Conservation (phyloP, 2,797 vertebrate genomes). For the Myoxocephalus aenaeus region DNA sequence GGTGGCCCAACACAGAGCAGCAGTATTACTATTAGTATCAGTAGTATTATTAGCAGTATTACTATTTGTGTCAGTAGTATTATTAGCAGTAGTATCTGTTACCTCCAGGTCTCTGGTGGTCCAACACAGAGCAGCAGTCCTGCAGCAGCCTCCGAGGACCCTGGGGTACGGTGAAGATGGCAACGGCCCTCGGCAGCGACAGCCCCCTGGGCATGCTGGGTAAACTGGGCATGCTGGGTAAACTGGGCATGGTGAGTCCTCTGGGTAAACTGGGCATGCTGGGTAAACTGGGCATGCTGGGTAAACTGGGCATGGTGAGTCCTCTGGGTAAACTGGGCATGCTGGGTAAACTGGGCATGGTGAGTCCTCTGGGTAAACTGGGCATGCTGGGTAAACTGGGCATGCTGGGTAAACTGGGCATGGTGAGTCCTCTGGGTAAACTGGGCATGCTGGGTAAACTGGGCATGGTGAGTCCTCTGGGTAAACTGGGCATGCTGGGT, state of each 20-base stretch:
- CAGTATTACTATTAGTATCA: not conserved
- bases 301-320: no score
- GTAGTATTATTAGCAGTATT: no score
- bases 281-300: not conserved
- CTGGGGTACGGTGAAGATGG: conserved; percentile 43
- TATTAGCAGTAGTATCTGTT: not conserved
- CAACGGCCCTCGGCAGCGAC: conserved; percentile 28
- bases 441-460: no score
- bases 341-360: conserved; percentile 41
- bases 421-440: no score
- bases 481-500: no score
- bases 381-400: conserved; percentile 39
- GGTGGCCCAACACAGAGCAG: conserved; percentile 71
- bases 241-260: conserved; percentile 30
- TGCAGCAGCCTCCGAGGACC: conserved; percentile 64
- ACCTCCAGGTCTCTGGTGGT: conserved; percentile 69
- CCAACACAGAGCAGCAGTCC: conserved; percentile 68
- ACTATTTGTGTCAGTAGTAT: no score
- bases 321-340: conserved; percentile 23
- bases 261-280: conserved; percentile 23
- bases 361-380: conserved; percentile 6
- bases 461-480: no score
- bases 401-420: no score
- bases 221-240: no score
- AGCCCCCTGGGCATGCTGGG: conserved; percentile 19